Conservation (phyloP, 2,888 invertebrate species). For the Drosophila peninsularis region DNA sequence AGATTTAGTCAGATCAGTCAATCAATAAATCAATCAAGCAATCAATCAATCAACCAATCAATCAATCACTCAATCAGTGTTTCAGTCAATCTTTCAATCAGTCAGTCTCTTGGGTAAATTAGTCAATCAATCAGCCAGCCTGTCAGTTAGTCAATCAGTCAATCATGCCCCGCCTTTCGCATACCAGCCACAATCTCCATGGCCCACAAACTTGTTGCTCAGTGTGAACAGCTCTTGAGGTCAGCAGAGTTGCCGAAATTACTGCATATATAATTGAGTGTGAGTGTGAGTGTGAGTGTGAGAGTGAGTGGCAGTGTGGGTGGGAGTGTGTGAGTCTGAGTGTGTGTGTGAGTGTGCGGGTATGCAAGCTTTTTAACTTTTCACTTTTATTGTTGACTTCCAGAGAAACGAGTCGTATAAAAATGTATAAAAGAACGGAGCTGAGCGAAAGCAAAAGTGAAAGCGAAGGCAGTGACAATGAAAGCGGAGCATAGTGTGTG, state of each 20-base stretch:
- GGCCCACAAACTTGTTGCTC: constrained; percentile 13
- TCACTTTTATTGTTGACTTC: constrained; percentile 48
- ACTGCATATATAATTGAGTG: constrained; percentile 9
- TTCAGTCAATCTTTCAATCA: neutral
- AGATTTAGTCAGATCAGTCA: too few species aligned
- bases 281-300: neutral
- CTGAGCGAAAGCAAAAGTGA: constrained; percentile 7
- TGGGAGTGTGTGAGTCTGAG: neutral
- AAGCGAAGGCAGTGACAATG: constrained; percentile 32
- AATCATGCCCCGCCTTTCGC: neutral
- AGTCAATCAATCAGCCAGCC: too few species aligned
- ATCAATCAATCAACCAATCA: too few species aligned
- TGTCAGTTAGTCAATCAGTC: neutral
- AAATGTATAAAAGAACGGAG: constrained; percentile 13
- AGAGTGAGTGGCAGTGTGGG: neutral
- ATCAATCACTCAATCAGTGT: neutral
- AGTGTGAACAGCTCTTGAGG: neutral
- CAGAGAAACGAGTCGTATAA: constrained; percentile 25
- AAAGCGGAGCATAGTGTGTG: constrained; percentile 25
- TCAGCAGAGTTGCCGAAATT: constrained; percentile 23
- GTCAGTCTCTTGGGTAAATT: neutral
- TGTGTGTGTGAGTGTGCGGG: constrained; percentile 6
- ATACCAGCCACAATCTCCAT: neutral
- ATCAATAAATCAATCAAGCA: too few species aligned
- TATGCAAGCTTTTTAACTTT: constrained; percentile 36